Conservation (phyloP, 2,888 invertebrate species). For the Cheilosia pagana region DNA sequence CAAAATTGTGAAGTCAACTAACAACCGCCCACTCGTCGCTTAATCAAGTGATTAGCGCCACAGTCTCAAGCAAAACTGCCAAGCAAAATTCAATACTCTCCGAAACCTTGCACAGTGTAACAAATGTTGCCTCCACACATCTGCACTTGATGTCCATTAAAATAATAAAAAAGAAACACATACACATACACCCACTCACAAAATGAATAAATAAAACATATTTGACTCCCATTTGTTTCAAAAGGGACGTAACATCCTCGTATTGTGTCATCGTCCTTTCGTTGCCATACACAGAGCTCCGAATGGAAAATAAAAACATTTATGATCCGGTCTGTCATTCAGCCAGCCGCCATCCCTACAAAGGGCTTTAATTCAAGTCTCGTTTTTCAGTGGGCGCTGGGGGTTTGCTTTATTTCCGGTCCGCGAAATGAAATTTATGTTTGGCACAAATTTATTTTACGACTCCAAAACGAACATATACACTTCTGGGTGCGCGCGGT, state of each 20-base stretch:
- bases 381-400: constrained; percentile 31
- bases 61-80: neutral
- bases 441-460: constrained; percentile 65
- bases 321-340: constrained; percentile 51
- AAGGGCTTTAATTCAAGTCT: constrained; percentile 40
- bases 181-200: constrained; percentile 41
- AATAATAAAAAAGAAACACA: constrained; percentile 15
- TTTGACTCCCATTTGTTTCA: constrained; percentile 49
- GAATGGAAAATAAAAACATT: constrained; percentile 28
- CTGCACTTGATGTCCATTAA: constrained; percentile 67
- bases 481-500: constrained; percentile 27
- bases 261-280: constrained; percentile 28
- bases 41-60: too few species aligned
- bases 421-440: constrained; percentile 65
- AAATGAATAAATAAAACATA: constrained; percentile 57
- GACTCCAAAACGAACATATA: constrained; percentile 33
- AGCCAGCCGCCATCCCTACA: neutral
- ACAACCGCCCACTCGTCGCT: too few species aligned
- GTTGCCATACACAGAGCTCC: neutral
- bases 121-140: constrained; percentile 37
- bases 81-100: neutral
- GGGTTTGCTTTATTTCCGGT: constrained; percentile 37
- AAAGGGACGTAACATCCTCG: constrained; percentile 32
- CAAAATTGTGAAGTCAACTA: too few species aligned
- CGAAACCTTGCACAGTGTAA: constrained; percentile 6